phyloP scores from a whole-genome alignment of 2,797 vertebrate species.

The Coreius guichenoti region DNA sequence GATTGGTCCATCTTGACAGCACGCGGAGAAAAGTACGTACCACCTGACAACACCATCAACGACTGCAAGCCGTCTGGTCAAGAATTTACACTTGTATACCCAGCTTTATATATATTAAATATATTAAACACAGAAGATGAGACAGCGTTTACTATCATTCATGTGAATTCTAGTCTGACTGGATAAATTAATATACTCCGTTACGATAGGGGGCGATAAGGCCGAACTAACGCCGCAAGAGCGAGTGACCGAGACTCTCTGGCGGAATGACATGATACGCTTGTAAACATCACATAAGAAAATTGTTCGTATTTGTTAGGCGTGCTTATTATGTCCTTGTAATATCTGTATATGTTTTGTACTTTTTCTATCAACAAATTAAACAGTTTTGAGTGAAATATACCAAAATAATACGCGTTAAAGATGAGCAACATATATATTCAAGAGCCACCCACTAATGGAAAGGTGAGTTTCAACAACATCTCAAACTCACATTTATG shows the following conservation, averaged over 20 bases:
- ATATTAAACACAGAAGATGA: no score
- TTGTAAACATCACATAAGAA: not conserved
- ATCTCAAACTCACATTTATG: not conserved
- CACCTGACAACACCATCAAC: not conserved
- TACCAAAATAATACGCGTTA: not conserved
- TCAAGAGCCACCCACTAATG: conserved; percentile 94
- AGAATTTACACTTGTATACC: not conserved
- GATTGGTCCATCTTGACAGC: not conserved
- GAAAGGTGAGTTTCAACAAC: conserved; percentile 83
- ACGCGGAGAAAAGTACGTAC: not conserved
- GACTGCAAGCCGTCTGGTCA: not conserved
- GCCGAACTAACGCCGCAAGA: not conserved
- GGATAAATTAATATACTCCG: not conserved
- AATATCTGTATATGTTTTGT: not conserved
- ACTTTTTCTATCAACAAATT: not conserved
- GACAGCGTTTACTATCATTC: not conserved
- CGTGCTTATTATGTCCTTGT: not conserved
- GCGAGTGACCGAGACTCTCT: not conserved
- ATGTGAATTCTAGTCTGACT: not conserved
- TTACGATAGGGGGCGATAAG: conserved; percentile 3
- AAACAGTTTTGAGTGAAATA: not conserved
- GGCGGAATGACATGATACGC: not conserved
- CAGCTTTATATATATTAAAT: not conserved
- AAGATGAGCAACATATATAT: conserved; percentile 98
- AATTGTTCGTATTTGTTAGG: not conserved